Base-by-base conservation (phyloP, 2,113 vertebrate genomes). In the Psittacara wagleri region DNA sequence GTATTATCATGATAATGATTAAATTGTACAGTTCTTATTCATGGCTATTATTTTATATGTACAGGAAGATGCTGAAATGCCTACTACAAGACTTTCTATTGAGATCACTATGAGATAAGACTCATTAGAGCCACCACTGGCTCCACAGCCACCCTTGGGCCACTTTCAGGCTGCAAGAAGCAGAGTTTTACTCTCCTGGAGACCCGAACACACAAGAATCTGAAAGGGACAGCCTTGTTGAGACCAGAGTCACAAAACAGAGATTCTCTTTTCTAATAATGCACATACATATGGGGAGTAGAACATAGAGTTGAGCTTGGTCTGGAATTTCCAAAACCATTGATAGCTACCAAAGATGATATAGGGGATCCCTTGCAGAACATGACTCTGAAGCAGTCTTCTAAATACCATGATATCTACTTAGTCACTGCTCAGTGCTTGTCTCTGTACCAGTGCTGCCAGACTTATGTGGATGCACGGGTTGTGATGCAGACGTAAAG, bases 41-140 rank as follows among this genome's bases (percentile, higher is more conserved):
- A 63, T 77, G 20, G 62, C 12, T 11, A 5, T 57, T 68, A 14
- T 9, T 81, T 59, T 76, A 24, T 61, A 59, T 1, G 2, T 22
- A 49, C 7, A 43, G 22, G 49, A 82, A 69, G 11, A 67, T 49
- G 12, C 13, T 78, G 37, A 66, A 76, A 70, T 0, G 0, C 9
- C 22, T 74, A 19, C 31, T 69, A 10, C 27, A 44, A 69, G 49
- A 48, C 12, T 41, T 73, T 55, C 25, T 86, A 10, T 64, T 23
- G 10, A 74, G 23, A 27, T 39, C 1, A 17, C 13, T 3, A 2
- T 29, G 24, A 80, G 6, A 4, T 90, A 66, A 85, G 86, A 29
- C 23, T 61, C 17, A 7, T 55, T 43, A 49, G 24, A 77, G 22
- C 9, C 20, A 64, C 11, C 35, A 57, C 17, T 55, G 39, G 10